Base-by-base conservation (phyloP, 2,888 invertebrate genomes). In the Cyclophora punctaria region DNA sequence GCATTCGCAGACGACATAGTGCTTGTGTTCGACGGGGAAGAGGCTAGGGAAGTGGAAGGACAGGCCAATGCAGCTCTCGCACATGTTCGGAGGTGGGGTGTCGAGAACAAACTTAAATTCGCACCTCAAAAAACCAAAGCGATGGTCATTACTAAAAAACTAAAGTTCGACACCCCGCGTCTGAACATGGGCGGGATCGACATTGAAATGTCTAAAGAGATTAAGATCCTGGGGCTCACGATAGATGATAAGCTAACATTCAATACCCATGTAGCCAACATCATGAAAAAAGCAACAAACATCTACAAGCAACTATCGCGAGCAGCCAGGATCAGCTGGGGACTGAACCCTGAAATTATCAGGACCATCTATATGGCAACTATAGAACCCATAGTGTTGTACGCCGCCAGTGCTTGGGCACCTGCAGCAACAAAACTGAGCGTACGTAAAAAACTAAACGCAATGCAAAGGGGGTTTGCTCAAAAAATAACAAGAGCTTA, bases 391-490 rank as follows among this genome's bases (percentile, higher is more conserved):
- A 34, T 45, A 2, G 6, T 50, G 0, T 2, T 6, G 5, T 51
- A 42, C 42, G 42, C 42, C 1, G 42, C 42, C 2, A 42, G 42
- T 3, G 42, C 4, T 3, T 42, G 42, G 42, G 42, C 42, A 4
- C 3, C 42, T 2, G 42, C 42, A 2, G 42, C n/a, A 2, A 3
- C 2, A 3, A 42, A 42, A 3, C 3, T 42, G 3, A 3, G 42
- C n/a, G 4, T 3, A 1, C 42, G n/a, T 4, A 42, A 50, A 7
- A 41, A 53, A 5, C 48, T 55, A 0, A 41, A 45, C 40, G 20
- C 33, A 1, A 49, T 55, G 1, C 58, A 60, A n/a, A 5, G 56
- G 2, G 55, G 53, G 0, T 55, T 60, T 20, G 55, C 47, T 0
- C 55, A 55, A 6, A 60, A 56, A 34, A 33, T 58, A 0, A n/a